Conservation (phyloP, 2,113 vertebrate genomes). For the Hemibagrus wyckioides region DNA sequence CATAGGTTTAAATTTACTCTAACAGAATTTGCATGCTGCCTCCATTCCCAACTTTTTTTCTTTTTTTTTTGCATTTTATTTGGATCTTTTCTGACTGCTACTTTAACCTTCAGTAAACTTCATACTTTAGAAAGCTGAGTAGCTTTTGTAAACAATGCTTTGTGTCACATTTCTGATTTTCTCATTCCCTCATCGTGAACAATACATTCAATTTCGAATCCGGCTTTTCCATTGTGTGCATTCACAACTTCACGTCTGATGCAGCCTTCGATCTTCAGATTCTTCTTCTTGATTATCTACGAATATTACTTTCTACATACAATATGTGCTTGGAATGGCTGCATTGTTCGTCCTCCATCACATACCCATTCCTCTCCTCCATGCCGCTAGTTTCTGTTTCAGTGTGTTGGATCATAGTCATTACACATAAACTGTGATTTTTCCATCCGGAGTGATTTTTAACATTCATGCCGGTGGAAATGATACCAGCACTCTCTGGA, state of each 20-base stretch:
- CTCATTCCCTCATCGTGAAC: background rate
- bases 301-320: background rate
- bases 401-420: background rate
- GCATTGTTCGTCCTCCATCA: background rate
- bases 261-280: background rate
- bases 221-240: background rate
- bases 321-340: no score
- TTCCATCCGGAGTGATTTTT: slow-evolving; percentile 13
- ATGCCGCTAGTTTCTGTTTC: background rate
- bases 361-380: background rate
- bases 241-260: background rate
- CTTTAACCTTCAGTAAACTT: background rate
- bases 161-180: background rate
- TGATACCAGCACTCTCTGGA: background rate
- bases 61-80: background rate
- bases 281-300: background rate
- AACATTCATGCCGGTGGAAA: background rate
- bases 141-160: background rate
- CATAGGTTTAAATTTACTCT: background rate
- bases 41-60: background rate
- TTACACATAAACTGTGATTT: slow-evolving; percentile 17
- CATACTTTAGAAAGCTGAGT: background rate
- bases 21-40: background rate
- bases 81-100: background rate
- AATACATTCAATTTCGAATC: background rate